phyloP scores from a whole-genome alignment of 1,140 invertebrate species.

The Zaprionus tsacasi region DNA sequence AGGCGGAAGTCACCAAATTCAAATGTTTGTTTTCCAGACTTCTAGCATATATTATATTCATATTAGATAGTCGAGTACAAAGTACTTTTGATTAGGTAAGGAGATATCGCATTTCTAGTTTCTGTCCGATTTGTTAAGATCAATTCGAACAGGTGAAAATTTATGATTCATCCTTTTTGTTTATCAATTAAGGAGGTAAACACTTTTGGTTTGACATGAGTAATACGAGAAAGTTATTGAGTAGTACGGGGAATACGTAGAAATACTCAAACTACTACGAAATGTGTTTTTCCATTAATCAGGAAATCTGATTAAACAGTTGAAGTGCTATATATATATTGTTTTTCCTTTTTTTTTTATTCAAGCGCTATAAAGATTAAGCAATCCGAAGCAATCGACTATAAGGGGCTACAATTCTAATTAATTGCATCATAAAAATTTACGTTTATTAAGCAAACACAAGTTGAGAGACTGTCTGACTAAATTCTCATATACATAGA shows the following conservation, averaged over 20 bases:
- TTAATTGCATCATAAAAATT: constrained; percentile 11
- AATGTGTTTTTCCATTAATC: not conserved
- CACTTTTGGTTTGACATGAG: not conserved
- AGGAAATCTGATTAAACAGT: not conserved
- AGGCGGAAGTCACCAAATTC: not conserved
- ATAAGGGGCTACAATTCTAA: constrained; percentile 4
- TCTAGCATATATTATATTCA: not conserved
- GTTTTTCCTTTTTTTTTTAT: not conserved
- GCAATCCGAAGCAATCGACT: not conserved
- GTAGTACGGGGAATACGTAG: constrained; percentile 1
- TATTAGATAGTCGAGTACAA: not conserved
- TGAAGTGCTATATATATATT: not conserved
- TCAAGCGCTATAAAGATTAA: constrained; percentile 9
- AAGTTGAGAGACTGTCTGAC: not conserved
- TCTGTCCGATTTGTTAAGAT: not conserved
- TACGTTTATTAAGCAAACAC: constrained; percentile 10
- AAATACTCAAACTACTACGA: not conserved
- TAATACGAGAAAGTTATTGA: not conserved
- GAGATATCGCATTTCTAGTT: not conserved
- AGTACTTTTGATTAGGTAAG: not conserved
- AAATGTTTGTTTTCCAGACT: not conserved
- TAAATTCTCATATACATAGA: constrained; percentile 22
- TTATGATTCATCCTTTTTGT: constrained; percentile 10
- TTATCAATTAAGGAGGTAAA: not conserved
- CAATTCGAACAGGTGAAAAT: constrained; percentile 8